Percentiles rank a stretch among this genome's conserved stretches.
These are phyloP conservation scores for Petrocephalus zakoni DNA, from an alignment of 2,113 vertebrate genomes.

Conservation along the genomic window DNA sequence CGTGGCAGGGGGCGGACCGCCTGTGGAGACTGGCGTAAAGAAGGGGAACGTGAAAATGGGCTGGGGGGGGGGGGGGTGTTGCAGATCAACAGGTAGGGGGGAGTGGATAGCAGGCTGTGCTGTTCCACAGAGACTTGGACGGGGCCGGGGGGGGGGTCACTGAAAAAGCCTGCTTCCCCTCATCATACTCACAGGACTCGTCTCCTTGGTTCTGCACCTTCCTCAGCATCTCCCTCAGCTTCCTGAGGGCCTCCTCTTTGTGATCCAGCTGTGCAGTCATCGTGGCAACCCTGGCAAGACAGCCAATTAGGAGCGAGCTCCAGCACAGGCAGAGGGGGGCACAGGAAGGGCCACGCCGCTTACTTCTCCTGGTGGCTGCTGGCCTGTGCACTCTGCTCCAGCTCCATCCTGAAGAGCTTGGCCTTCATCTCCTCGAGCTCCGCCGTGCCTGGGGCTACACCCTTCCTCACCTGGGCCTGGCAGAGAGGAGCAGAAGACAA, in stretches of 20 bases:
- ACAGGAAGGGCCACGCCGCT: neutral
- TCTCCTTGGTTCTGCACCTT: conserved; percentile 67
- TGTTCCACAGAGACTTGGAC: too few relatives aligned
- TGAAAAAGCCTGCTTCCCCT: neutral
- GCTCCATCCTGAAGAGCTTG: conserved; percentile 66
- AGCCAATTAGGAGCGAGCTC: neutral
- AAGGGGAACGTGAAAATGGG: neutral
- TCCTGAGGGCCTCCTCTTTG: conserved; percentile 64
- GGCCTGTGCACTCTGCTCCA: conserved; percentile 64
- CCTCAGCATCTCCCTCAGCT: conserved; percentile 72
- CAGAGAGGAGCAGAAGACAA: neutral
- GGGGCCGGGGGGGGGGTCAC: neutral
- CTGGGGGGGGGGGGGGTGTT: too few relatives aligned
- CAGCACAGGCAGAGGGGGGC: neutral
- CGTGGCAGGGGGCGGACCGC: conserved; percentile 28
- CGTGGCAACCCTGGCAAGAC: conserved; percentile 44
- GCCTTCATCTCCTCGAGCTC: conserved; percentile 71
- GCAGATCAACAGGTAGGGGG: too few relatives aligned
- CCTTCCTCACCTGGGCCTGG: conserved; percentile 60
- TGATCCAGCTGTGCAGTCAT: conserved; percentile 59
- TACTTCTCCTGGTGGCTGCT: conserved; percentile 69
- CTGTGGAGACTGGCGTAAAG: conserved; percentile 48
- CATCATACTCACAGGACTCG: conserved; percentile 62
- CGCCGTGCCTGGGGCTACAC: conserved; percentile 26
- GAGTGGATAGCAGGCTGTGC: too few relatives aligned